Evolutionary conservation across 2,797 vertebrate species (phyloP).

Genomic region (Melanotaenia boesemani): DNA sequence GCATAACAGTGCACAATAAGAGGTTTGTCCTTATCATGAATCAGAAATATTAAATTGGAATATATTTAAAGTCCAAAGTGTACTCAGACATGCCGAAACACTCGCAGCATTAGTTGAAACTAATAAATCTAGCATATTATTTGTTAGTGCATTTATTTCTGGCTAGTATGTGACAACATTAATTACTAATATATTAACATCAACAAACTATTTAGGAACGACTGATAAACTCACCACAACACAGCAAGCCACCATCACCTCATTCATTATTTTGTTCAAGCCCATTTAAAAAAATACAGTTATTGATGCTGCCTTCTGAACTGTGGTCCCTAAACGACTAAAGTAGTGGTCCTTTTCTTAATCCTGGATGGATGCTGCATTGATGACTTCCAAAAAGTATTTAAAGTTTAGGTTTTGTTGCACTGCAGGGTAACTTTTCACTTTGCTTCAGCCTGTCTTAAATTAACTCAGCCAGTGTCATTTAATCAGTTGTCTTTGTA

Average conservation of each 20-base stretch:
- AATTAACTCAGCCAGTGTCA: too few species aligned
- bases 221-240: slow-evolving; percentile 45
- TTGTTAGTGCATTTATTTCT: slow-evolving; percentile 41
- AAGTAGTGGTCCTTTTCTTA: background rate
- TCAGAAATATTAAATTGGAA: background rate
- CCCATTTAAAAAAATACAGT: background rate
- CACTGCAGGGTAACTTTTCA: too few species aligned
- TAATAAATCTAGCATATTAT: slow-evolving; percentile 6
- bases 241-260: slow-evolving; percentile 36
- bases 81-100: slow-evolving; percentile 7
- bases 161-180: slow-evolving; percentile 43
- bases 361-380: background rate
- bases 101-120: slow-evolving; percentile 13
- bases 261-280: background rate
- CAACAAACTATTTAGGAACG: slow-evolving; percentile 47
- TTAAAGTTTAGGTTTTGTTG: background rate
- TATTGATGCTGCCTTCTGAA: too few species aligned
- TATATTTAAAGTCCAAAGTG: background rate
- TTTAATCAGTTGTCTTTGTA: background rate
- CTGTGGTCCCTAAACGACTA: background rate
- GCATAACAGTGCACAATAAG: slow-evolving; percentile 11
- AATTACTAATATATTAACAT: slow-evolving; percentile 29
- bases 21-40: slow-evolving; percentile 13
- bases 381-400: background rate
- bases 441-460: too few species aligned